Percentiles rank a stretch among this genome's conserved stretches.
phyloP scores from a whole-genome alignment of 2,797 vertebrate species.

The Hyperoplus lanceolatus region DNA sequence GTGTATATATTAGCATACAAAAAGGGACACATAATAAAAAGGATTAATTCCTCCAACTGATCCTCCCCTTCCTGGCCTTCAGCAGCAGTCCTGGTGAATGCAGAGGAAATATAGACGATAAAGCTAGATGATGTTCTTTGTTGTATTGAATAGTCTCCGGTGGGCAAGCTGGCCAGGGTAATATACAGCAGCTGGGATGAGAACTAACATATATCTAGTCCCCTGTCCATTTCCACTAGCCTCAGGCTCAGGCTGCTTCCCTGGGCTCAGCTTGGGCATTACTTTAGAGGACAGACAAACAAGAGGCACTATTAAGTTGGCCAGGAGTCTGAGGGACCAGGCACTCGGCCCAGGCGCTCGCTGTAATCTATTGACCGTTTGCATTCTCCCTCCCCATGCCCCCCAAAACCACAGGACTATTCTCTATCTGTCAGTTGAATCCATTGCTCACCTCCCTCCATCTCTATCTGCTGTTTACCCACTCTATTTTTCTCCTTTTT shows the following conservation, averaged over 20 bases:
- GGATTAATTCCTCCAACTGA: constrained; percentile 47
- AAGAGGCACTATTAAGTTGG: constrained; percentile 83
- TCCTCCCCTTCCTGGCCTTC: constrained; percentile 52
- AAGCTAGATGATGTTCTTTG: constrained; percentile 75
- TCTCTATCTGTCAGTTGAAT: constrained; percentile 77
- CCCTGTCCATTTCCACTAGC: constrained; percentile 81
- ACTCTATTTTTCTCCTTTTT: constrained; percentile 68
- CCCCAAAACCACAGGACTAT: constrained; percentile 78
- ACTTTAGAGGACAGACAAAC: constrained; percentile 84
- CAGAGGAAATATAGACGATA: constrained; percentile 68
- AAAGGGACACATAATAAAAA: constrained; percentile 53
- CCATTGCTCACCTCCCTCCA: constrained; percentile 75
- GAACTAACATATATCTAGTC: constrained; percentile 84
- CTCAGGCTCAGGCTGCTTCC: constrained; percentile 77
- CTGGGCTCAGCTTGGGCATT: constrained; percentile 76
- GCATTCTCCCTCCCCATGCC: constrained; percentile 72
- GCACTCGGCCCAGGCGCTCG: constrained; percentile 72
- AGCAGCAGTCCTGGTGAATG: constrained; percentile 55
- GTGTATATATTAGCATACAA: constrained; percentile 45
- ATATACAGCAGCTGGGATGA: constrained; percentile 80
- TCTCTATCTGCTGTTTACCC: constrained; percentile 79
- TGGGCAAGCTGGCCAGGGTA: constrained; percentile 76
- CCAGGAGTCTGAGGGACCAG: constrained; percentile 71
- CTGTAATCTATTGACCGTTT: constrained; percentile 83
- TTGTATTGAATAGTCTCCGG: constrained; percentile 75